phyloP scores from a whole-genome alignment of 2,888 invertebrate genomes.

The Eudasyphora cyanicolor region DNA sequence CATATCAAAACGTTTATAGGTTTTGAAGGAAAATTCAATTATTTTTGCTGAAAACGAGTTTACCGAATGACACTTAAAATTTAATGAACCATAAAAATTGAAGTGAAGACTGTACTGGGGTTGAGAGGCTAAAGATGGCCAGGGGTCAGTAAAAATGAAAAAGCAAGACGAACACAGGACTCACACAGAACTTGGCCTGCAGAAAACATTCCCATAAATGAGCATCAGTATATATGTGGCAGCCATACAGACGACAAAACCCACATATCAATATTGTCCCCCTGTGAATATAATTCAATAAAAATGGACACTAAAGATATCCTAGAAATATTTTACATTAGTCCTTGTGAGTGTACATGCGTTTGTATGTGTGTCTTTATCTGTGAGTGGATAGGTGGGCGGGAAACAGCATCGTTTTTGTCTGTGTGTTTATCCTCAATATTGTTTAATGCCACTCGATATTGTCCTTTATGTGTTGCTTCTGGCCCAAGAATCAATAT shows the following conservation, averaged over 20 bases:
- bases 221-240: too few species aligned
- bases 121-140: background rate
- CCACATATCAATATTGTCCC: constrained; percentile 13
- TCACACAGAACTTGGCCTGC: background rate
- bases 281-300: constrained; percentile 36
- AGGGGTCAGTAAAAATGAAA: background rate
- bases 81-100: constrained; percentile 47
- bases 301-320: constrained; percentile 24
- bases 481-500: background rate
- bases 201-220: background rate
- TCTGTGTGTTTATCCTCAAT: background rate
- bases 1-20: constrained; percentile 28
- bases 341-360: background rate
- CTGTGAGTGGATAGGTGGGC: background rate
- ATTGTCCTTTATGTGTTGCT: background rate
- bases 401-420: background rate
- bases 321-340: background rate
- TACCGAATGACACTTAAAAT: constrained; percentile 35
- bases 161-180: background rate
- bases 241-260: too few species aligned
- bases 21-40: constrained; percentile 39
- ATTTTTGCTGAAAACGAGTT: constrained; percentile 18
- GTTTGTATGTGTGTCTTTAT: background rate
- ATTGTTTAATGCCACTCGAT: background rate
- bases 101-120: background rate